A percentile compares a stretch with the other conserved stretches of the same genome.
Conservation (phyloP, 2,113 vertebrate species). For the Odocoileus virginianus region DNA sequence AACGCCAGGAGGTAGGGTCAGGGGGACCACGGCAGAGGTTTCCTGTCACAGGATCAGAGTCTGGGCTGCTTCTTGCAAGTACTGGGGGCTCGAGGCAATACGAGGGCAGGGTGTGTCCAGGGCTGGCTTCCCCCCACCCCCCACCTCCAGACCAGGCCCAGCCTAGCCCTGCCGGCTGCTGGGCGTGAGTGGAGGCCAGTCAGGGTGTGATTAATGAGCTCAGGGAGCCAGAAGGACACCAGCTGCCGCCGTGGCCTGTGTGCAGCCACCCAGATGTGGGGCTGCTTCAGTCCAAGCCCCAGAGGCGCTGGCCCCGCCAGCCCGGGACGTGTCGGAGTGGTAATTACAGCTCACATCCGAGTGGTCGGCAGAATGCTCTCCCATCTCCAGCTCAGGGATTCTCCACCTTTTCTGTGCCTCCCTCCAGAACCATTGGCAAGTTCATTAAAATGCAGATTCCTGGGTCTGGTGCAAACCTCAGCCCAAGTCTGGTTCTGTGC, state of each 20-base stretch:
- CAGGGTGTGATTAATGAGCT: neutral
- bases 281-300: neutral
- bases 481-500: neutral
- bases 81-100: neutral
- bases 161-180: neutral
- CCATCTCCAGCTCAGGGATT: neutral
- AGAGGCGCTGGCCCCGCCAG: accelerated
- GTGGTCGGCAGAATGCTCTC: neutral
- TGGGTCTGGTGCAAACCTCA: neutral
- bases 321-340: accelerated
- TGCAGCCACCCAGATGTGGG: neutral
- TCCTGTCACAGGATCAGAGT: neutral
- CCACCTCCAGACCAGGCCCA: neutral
- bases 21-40: neutral
- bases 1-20: neutral
- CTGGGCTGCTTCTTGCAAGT: neutral
- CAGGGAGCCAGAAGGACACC: constrained; percentile 1
- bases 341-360: neutral
- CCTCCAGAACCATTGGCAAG: neutral
- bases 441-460: neutral
- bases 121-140: too few relatives aligned
- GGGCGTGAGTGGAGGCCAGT: neutral
- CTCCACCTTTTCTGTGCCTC: neutral
- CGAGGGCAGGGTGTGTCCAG: neutral
- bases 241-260: neutral